phyloP scores from a whole-genome alignment of 2,888 invertebrate genomes.

The Nasonia oneida region DNA sequence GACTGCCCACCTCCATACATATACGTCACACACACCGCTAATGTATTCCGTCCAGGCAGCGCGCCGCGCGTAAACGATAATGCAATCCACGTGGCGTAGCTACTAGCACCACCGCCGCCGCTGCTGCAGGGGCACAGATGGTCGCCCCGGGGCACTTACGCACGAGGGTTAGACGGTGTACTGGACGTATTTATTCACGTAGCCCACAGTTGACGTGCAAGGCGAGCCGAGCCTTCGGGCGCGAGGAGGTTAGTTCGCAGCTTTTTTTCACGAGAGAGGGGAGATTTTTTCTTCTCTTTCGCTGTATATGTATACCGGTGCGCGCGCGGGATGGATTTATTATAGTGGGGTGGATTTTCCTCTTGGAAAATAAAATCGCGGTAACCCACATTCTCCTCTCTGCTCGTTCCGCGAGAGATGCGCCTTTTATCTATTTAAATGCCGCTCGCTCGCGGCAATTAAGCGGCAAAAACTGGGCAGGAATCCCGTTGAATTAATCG shows the following conservation, averaged over 20 bases:
- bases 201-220: background rate
- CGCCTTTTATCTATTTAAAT: conserved; percentile 17
- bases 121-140: conserved; percentile 76
- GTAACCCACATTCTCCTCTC: conserved; percentile 2
- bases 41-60: conserved; percentile 46
- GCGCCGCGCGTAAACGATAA: conserved; percentile 75
- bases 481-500: conserved; percentile 43
- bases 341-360: background rate
- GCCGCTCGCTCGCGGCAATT: background rate
- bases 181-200: conserved; percentile 78
- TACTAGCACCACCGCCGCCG: background rate
- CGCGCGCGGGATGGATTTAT: background rate
- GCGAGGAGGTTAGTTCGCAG: background rate
- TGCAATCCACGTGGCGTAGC: conserved; percentile 75
- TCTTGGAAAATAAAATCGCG: background rate
- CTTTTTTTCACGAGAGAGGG: background rate
- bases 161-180: conserved; percentile 72
- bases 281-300: conserved; percentile 8
- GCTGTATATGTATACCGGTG: background rate
- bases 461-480: conserved; percentile 1
- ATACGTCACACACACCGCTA: conserved; percentile 44
- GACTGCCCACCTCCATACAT: background rate
- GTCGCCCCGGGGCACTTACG: conserved; percentile 78
- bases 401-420: background rate
- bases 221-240: conserved; percentile 32